These are phyloP conservation scores for Trichogramma dendrolimi DNA, from an alignment of 2,888 invertebrate species.

Conservation along the genomic window DNA sequence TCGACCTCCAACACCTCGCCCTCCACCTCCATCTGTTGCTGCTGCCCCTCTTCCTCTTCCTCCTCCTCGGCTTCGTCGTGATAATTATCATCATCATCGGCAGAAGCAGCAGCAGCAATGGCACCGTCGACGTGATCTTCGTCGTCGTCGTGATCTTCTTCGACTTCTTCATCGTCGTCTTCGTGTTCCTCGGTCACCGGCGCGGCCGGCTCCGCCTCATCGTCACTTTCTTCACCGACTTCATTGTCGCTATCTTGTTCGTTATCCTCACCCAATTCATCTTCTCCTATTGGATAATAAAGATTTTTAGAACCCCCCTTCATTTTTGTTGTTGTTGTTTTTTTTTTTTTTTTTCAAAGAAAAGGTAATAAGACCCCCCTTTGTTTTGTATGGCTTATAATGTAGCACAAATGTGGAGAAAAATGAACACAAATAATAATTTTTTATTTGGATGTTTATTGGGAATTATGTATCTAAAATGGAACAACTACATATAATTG, in stretches of 20 bases:
- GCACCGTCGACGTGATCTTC: slow-evolving; percentile 12
- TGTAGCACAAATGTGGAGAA: no score
- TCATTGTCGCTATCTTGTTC: slow-evolving; percentile 15
- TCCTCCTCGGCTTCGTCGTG: slow-evolving; percentile 23
- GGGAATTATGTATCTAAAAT: no score
- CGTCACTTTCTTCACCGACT: slow-evolving; percentile 22
- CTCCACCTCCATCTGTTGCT: slow-evolving; percentile 19
- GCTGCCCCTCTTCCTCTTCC: slow-evolving; percentile 25
- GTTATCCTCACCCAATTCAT: not conserved
- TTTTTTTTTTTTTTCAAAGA: not conserved
- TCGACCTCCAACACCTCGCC: slow-evolving; percentile 35
- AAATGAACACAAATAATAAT: no score
- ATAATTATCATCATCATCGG: slow-evolving; percentile 2
- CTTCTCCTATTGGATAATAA: not conserved
- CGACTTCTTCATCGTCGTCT: slow-evolving; percentile 16
- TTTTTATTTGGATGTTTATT: no score
- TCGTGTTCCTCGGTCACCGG: slow-evolving; percentile 19
- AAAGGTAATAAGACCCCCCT: no score
- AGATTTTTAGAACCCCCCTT: not conserved
- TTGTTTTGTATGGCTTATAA: no score
- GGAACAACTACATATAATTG: no score
- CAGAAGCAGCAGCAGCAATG: not conserved
- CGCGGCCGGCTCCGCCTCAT: slow-evolving; percentile 22
- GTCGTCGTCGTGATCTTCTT: slow-evolving; percentile 16
- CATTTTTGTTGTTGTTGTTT: not conserved